Evolutionary conservation across 2,888 invertebrate genomes (phyloP).

Genomic region (Germaria angustata): DNA sequence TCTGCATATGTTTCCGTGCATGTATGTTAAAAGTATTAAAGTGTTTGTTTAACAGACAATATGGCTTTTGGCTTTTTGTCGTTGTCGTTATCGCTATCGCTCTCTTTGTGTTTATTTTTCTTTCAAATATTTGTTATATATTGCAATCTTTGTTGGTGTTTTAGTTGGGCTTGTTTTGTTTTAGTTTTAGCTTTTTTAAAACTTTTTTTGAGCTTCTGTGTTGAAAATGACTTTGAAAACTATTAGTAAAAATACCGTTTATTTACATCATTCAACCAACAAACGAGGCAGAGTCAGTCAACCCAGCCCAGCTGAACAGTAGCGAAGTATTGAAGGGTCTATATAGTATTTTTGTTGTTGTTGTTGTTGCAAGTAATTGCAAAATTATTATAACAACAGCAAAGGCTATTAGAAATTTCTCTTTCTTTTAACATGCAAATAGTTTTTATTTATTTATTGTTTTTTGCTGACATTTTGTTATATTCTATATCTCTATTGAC

Average conservation of each 20-base stretch:
- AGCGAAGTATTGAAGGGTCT: neutral
- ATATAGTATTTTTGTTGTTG: neutral
- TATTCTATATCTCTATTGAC: slow-evolving; percentile 8
- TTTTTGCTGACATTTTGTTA: neutral
- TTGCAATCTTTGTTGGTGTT: neutral
- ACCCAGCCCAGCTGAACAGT: neutral
- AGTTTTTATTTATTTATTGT: neutral
- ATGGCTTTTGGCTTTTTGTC: slow-evolving; percentile 58
- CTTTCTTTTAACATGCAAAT: slow-evolving; percentile 44
- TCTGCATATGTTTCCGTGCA: neutral
- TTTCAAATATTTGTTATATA: neutral
- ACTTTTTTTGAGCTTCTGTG: slow-evolving; percentile 2
- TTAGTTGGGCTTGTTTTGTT: neutral
- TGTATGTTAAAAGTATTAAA: slow-evolving; percentile 41
- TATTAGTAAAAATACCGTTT: slow-evolving; percentile 60
- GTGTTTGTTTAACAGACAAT: slow-evolving; percentile 64
- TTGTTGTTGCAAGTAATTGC: slow-evolving; percentile 24
- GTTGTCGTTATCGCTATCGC: slow-evolving; percentile 41
- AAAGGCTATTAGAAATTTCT: slow-evolving; percentile 42
- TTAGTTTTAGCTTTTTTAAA: neutral
- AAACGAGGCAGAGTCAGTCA: slow-evolving; percentile 23
- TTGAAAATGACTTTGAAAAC: slow-evolving; percentile 64
- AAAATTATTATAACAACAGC: slow-evolving; percentile 23
- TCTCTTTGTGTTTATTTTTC: slow-evolving; percentile 40
- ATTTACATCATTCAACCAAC: slow-evolving; percentile 46